Conservation (phyloP, 2,888 invertebrate genomes). For the Phyllotreta striolata region DNA sequence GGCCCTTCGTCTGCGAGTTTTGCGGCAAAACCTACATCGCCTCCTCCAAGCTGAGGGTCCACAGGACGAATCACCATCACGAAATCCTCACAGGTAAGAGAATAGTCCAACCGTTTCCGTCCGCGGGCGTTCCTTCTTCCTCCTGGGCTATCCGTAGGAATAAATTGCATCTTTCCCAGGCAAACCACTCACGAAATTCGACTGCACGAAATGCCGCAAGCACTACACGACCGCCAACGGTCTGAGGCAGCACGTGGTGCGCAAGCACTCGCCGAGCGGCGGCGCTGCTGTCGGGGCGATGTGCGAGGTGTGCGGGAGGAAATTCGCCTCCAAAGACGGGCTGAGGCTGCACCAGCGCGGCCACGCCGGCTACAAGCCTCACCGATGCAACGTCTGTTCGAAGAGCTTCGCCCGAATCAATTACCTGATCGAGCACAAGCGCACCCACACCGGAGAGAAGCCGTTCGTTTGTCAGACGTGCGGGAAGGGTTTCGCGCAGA, state of each 20-base stretch:
- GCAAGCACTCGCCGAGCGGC: slow-evolving; percentile 52
- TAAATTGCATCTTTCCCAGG: no score
- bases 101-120: no score
- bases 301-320: slow-evolving; percentile 58
- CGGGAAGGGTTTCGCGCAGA: slow-evolving; percentile 62
- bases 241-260: slow-evolving; percentile 58
- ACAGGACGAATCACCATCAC: slow-evolving; percentile 63
- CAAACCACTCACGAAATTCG: slow-evolving; percentile 55
- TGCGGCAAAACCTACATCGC: slow-evolving; percentile 64
- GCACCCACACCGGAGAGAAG: no score
- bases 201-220: slow-evolving; percentile 64
- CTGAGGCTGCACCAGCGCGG: slow-evolving; percentile 56
- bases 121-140: no score
- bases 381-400: slow-evolving; percentile 56
- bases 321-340: slow-evolving; percentile 56
- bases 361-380: slow-evolving; percentile 63
- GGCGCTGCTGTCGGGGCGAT: slow-evolving; percentile 63
- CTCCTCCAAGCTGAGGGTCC: slow-evolving; percentile 63
- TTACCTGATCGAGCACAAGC: slow-evolving; percentile 57
- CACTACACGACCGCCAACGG: slow-evolving; percentile 58
- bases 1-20: slow-evolving; percentile 65
- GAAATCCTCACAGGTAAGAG: slow-evolving; percentile 55
- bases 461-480: slow-evolving; percentile 55
- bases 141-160: no score
- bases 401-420: slow-evolving; percentile 64